Base-by-base conservation (phyloP, 2,888 invertebrate species). In the Drosophila sordidula region DNA sequence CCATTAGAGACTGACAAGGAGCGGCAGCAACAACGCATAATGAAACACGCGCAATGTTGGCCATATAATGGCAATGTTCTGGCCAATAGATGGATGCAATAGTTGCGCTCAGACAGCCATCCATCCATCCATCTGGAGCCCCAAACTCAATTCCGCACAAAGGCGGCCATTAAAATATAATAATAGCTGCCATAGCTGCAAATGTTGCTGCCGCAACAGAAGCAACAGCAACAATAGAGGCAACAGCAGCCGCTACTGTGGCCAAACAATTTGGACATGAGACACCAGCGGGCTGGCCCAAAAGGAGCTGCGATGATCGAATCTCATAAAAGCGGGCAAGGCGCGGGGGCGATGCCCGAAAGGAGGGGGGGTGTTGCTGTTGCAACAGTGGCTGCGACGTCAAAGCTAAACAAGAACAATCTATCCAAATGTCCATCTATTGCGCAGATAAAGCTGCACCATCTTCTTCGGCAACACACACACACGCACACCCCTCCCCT, bases 391-490 rank as follows among this genome's bases (percentile, higher is more conserved):
- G 42, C 36, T 50, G 63, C 42, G 52, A 76, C 88, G 86, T 80
- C 88, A 85, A 80, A 83, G 80, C 78, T 80, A 84, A 88, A 82
- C 85, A 87, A 87, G 87, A 88, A 87, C 89, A 86, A 87, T 87
- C 87, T 81, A 87, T 87, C 87, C 83, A 87, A 85, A 87, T 81
- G 86, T 87, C 86, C 83, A 89, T 89, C 89, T 89, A 81, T 86
- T 81, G 89, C 77, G 72, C 74, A 89, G 89, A 86, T 86, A 86
- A 86, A 89, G 75, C 89, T 70, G 68, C 80, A 68, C 56, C 65
- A 55, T 64, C 76, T 68, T 47, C 68, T 58, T 73, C 76, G 70
- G 9, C 39, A 44, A 62, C 29, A 61, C 29, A 47, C 34, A 47
- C 42, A 46, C 36, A 45, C 50, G 9, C 29, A 29, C 44, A 29